Evolutionary conservation across 2,113 vertebrate species (phyloP).

Genomic region (Sterrhoptilus dennistouni): DNA sequence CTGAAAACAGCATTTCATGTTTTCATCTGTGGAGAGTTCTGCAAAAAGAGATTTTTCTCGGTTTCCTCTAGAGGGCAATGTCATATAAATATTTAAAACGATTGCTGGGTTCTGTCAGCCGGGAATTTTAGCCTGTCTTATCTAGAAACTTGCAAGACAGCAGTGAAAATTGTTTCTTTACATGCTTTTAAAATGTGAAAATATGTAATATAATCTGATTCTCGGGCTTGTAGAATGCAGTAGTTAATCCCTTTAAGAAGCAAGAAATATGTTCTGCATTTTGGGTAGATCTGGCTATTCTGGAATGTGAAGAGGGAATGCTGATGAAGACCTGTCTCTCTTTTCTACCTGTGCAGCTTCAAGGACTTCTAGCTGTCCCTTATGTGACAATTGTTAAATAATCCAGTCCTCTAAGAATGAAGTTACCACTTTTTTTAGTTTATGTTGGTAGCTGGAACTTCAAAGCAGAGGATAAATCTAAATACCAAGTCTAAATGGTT

Average conservation of each 20-base stretch:
- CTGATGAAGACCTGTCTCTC: background rate
- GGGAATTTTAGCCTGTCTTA: background rate
- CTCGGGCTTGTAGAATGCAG: background rate
- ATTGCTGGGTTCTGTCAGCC: background rate
- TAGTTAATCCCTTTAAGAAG: background rate
- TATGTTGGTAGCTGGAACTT: background rate
- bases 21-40: background rate
- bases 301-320: background rate
- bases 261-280: background rate
- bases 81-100: slow-evolving; percentile 67
- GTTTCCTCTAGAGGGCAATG: slow-evolving; percentile 77
- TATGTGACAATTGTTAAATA: background rate
- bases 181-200: background rate
- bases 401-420: background rate
- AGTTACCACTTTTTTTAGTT: background rate
- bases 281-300: background rate
- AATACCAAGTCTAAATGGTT: background rate
- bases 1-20: background rate
- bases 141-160: background rate
- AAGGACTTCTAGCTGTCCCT: background rate
- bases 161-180: background rate
- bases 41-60: background rate
- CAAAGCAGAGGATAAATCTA: background rate
- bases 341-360: background rate
- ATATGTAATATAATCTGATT: background rate